Evolutionary conservation across 1,140 invertebrate genomes (phyloP).

Genomic region (Trissolcus basalis): DNA sequence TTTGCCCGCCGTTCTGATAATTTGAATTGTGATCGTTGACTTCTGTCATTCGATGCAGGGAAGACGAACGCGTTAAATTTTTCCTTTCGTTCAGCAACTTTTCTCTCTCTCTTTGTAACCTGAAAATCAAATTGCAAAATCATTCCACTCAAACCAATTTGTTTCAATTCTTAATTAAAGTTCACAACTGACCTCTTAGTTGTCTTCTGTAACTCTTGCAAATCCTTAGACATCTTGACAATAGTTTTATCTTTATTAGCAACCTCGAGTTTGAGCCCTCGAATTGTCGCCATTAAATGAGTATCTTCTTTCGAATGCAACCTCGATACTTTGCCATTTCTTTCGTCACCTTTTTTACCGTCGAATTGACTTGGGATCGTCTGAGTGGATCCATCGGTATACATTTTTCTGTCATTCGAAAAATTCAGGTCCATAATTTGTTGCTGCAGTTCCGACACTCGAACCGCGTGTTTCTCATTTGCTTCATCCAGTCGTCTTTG

Average conservation of each 20-base stretch:
- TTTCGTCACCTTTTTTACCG: conserved; percentile 53
- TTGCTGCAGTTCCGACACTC: conserved; percentile 83
- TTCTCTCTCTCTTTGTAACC: conserved; percentile 84
- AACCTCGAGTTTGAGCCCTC: conserved; percentile 84
- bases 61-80: conserved; percentile 62
- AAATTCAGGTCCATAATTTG: conserved; percentile 62
- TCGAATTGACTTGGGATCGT: conserved; percentile 60
- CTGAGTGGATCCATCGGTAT: conserved; percentile 64
- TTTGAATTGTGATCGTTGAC: conserved; percentile 73
- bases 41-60: conserved; percentile 64
- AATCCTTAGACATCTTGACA: conserved; percentile 82
- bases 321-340: conserved; percentile 59
- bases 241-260: conserved; percentile 84
- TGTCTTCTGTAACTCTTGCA: conserved; percentile 84
- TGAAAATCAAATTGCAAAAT: not conserved
- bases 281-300: conserved; percentile 85
- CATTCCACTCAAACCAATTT: not conserved
- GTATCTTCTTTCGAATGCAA: conserved; percentile 81
- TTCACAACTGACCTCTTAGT: conserved; percentile 76
- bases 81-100: conserved; percentile 73
- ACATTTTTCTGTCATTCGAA: conserved; percentile 61
- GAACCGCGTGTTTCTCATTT: conserved; percentile 84
- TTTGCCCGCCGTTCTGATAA: conserved; percentile 73
- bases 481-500: conserved; percentile 85
- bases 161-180: not conserved